phyloP scores from a whole-genome alignment of 2,113 vertebrate genomes.

The Corythornis madagascariensis region DNA sequence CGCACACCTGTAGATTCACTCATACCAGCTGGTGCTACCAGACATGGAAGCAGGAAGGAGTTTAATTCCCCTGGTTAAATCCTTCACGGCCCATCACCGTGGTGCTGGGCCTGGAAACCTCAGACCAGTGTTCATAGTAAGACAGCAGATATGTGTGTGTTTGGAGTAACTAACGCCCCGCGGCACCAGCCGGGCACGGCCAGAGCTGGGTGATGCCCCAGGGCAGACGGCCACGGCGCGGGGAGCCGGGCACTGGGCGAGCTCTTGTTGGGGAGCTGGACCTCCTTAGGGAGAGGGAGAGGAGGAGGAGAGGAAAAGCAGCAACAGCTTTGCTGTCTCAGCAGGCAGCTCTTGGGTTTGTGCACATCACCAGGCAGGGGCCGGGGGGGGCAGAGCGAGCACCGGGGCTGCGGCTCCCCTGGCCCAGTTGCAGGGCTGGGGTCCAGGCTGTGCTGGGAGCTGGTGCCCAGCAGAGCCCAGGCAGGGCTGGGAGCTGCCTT shows the following conservation, averaged over 20 bases:
- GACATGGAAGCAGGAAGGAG: conserved; percentile 59
- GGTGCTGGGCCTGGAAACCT: conserved; percentile 66
- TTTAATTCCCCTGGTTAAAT: conserved; percentile 46
- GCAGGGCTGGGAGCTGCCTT: not conserved
- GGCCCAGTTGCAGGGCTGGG: not conserved
- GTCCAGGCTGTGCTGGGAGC: not conserved
- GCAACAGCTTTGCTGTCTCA: conserved; percentile 15
- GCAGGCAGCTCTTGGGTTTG: not conserved
- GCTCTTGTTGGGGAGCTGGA: conserved; percentile 46
- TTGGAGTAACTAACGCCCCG: conserved; percentile 34
- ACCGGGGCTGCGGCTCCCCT: not conserved
- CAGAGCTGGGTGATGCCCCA: conserved; percentile 3
- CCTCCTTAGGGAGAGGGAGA: not conserved
- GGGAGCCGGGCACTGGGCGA: conserved; percentile 50
- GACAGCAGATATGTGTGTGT: conserved; percentile 57
- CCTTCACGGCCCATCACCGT: conserved; percentile 63
- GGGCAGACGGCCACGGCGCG: conserved; percentile 40
- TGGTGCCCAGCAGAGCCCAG: not conserved
- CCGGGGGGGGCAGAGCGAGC: not conserved
- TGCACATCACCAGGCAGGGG: not conserved
- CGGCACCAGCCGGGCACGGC: conserved; percentile 15
- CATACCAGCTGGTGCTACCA: conserved; percentile 75
- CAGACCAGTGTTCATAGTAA: conserved; percentile 71
- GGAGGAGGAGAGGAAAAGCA: conserved; percentile 42
- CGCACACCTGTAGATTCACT: conserved; percentile 80